Conservation (phyloP, 1,140 invertebrate genomes). For the Drosophila orena region DNA sequence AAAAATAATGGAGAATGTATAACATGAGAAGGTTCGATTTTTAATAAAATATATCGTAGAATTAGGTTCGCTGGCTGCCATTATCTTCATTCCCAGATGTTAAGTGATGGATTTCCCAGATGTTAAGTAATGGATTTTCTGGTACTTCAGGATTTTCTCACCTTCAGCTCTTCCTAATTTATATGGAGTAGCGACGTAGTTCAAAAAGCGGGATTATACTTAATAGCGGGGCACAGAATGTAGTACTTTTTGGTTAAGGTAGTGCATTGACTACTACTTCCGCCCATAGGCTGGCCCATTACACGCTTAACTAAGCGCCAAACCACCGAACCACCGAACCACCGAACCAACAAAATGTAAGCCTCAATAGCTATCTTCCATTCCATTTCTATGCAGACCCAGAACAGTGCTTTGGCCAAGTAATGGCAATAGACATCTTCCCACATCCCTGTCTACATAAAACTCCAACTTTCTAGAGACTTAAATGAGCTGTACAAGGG, state of each 20-base stretch:
- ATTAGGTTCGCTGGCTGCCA: neutral
- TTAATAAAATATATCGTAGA: no score
- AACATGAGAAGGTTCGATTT: neutral
- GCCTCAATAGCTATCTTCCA: neutral
- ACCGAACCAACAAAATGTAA: constrained; percentile 68
- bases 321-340: constrained; percentile 19
- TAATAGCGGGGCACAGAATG: neutral
- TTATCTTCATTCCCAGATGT: neutral
- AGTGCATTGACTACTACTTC: constrained; percentile 37
- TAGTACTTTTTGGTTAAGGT: neutral
- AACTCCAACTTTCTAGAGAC: constrained; percentile 22
- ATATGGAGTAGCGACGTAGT: neutral
- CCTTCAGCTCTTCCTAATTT: constrained; percentile 33
- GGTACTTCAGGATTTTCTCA: constrained; percentile 10
- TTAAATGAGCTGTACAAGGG: constrained; percentile 63
- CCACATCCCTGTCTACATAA: constrained; percentile 35
- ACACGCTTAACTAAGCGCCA: constrained; percentile 75
- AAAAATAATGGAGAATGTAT: neutral
- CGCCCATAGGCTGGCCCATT: constrained; percentile 58
- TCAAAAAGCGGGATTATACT: neutral
- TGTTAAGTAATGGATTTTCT: constrained; percentile 9
- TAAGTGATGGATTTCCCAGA: constrained; percentile 10
- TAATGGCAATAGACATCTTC: constrained; percentile 25
- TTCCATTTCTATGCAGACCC: no score
- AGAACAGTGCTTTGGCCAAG: constrained; percentile 1